Conservation (phyloP, 1,140 invertebrate genomes). For the Ridgeia piscesae region DNA sequence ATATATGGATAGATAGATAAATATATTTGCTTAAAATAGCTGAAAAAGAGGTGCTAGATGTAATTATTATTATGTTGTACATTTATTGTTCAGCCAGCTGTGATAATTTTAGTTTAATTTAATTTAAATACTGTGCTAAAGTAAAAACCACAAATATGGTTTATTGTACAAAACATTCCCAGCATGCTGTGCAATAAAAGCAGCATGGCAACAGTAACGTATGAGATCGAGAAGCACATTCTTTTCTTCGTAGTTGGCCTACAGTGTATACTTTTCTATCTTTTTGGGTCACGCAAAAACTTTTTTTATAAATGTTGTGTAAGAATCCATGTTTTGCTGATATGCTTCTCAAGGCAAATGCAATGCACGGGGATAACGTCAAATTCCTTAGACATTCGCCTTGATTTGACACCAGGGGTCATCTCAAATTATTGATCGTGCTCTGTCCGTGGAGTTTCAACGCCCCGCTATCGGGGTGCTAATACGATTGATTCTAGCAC, state of each 20-base stretch:
- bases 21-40: neutral
- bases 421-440: neutral
- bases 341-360: neutral
- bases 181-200: neutral
- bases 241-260: neutral
- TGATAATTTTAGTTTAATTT: neutral
- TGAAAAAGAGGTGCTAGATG: neutral
- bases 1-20: neutral
- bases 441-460: neutral
- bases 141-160: neutral
- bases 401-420: neutral
- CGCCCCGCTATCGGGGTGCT: neutral
- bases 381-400: neutral
- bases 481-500: neutral
- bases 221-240: neutral
- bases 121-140: neutral
- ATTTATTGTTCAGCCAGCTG: neutral
- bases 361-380: neutral
- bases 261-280: neutral
- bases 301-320: neutral
- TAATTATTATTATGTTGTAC: neutral
- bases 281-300: neutral
- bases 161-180: neutral
- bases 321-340: neutral
- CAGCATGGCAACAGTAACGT: neutral